Percentiles rank a stretch among this genome's conserved stretches.
Evolutionary conservation across 2,113 vertebrate genomes (phyloP).

Genomic region (Prietella phreatophila): DNA sequence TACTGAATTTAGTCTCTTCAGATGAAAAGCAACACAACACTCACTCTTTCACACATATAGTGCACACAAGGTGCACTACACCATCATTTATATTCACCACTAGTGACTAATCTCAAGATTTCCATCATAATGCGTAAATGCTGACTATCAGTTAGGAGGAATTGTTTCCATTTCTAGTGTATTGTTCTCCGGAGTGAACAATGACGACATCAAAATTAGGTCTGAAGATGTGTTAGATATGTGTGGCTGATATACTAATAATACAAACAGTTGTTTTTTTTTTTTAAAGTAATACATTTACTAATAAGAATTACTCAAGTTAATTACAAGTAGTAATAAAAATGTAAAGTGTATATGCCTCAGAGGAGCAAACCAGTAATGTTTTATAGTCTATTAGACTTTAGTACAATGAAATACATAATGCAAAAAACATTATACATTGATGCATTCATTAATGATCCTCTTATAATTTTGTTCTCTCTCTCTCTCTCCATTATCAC

Average conservation of each 20-base stretch:
- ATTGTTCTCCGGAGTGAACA: background rate
- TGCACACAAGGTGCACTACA: background rate
- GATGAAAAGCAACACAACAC: background rate
- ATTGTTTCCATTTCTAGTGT: background rate
- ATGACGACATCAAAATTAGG: background rate
- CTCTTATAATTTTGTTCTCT: background rate
- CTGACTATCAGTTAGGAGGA: background rate
- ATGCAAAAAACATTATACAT: conserved; percentile 26
- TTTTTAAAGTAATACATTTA: background rate
- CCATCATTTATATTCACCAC: background rate
- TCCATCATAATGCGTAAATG: background rate
- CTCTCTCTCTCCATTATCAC: background rate
- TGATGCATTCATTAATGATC: conserved; percentile 25
- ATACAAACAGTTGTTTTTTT: background rate
- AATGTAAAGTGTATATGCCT: background rate
- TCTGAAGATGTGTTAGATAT: background rate
- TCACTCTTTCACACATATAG: background rate
- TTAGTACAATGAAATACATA: background rate
- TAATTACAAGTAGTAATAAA: background rate
- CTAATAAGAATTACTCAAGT: background rate
- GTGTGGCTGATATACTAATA: background rate
- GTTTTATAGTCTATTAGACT: background rate
- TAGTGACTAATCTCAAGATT: conserved; percentile 6
- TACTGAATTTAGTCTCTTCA: background rate
- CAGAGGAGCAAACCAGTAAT: background rate